Evolutionary conservation across 2,888 invertebrate genomes (phyloP), one percentile per base, ranked within the genome.

Genomic region (Stenolophus ochropezus): DNA sequence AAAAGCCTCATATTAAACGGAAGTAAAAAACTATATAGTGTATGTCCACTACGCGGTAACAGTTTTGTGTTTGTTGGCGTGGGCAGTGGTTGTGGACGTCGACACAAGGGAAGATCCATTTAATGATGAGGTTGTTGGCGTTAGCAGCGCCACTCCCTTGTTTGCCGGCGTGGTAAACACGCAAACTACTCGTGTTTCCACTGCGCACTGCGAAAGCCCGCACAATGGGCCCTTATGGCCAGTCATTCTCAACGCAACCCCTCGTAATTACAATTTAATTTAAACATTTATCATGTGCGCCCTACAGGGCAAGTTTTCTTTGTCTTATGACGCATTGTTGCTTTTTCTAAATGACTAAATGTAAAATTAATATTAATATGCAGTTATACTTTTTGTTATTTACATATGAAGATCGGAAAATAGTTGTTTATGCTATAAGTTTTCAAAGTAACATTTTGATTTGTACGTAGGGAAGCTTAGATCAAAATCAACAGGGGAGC

Each of bases 141-240:
- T 11, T 23, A 61, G 23, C 61, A 25, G 23, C 61, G 61, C 61
- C 61, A 21, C 61, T 23, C 61, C 61, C 61, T 61, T 61, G 61
- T 61, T 61, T 61, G 61, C 23, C 14, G 25, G 61, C 25, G 61
- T 14, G 25, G 25, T n/a, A 23, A 61, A 21, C 61, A 61, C 61
- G 61, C 61, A 21, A 61, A 61, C 61, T 61, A 25, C 25, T n/a
- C 21, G 11, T 23, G 61, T 51, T 51, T 51, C 23, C 1, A 61
- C 23, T 14, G 61, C 53, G 4, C 18, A 53, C 18, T 20, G 53
- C 20, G 5, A 42, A 42, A 42, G 33, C 33, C 11, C 33, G 33
- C 33, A 42, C 33, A 8, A 11, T 42, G 33, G 8, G 33, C 33
- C 33, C 33, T 42, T 42, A 42, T 42, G 33, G 33, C 33, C 33